Base-by-base conservation (phyloP, 1,140 invertebrate species). In the Galendromus occidentalis region DNA sequence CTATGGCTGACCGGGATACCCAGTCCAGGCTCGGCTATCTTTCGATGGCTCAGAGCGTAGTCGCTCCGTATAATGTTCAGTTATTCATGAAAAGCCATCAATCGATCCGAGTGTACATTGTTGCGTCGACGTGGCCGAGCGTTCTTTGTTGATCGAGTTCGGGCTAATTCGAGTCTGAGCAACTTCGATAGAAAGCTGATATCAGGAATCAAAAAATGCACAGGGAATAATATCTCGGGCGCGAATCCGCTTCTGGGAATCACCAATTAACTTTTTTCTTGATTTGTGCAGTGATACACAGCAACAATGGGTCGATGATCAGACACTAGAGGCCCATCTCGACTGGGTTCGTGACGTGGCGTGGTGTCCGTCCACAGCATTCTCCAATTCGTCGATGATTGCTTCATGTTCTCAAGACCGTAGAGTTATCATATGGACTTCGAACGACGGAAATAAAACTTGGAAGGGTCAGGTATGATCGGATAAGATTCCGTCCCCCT, bases 291-390 rank as follows among this genome's bases (percentile, higher is more conserved):
- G 71, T 65, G 87, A 91, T 71, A 81, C 77, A 65, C 75, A 76
- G 42, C 78, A 79, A 42, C 76, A 86, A 70, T 98, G 92, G 91
- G 77, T 86, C 0, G 89, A 95, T 75, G 92, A 96, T 73, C 84
- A 84, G 67, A 88, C 89, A 73, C 75, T 98, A 0, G 91, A 96
- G 76, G 87, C 87, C 69, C 95, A 98, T 75, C 91, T 86, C 67
- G 93, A 98, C 77, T 98, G 94, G 93, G 91, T 98, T 14, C 78
- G 94, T 66, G 93, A 98, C 78, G 93, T 98, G 2, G 91, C 92
- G 7, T 98, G 95, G 95, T 90, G 91, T 18, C 94, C 93, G 14
- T 90, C 88, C 6, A 83, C 93, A 68, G 90, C 91, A 6, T 78
- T 92, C 29, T 82, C 86, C 1, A 81, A 84, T 66, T 59, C 25